Evolutionary conservation across 1,140 invertebrate genomes (phyloP), one percentile per base, ranked within the genome.

Genomic region (Cydia amplana): DNA sequence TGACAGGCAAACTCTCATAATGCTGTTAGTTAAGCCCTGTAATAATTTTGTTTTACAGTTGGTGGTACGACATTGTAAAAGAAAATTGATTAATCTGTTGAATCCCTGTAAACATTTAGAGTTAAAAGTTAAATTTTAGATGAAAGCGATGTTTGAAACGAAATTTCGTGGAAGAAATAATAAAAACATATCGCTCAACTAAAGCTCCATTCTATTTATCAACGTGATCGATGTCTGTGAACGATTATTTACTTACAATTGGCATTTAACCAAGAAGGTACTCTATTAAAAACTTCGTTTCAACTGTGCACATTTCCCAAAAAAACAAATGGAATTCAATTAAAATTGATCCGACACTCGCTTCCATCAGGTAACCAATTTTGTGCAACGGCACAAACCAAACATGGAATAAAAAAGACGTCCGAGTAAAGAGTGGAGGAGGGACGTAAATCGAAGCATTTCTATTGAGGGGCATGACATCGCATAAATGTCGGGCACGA

Each of bases 391-490:
- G 67, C 74, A 55, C 74, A 9, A 72, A 67, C 74, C 74, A 63
- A 72, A 64, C 78, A 81, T 74, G 73, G 84, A 79, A 82, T 80
- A 81, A 82, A 83, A 86, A 82, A 86, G 80, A 85, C 77, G 80
- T 80, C 77, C 76, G 75, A 82, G 79, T 82, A 85, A 88, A 84
- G 84, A 84, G 74, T 80, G 77, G 79, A 82, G 40, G 79, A 84
- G 79, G 81, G 82, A 83, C 83, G 80, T 85, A 87, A 89, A 86
- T 90, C 87, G 85, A 86, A 86, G 86, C 83, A 89, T 90, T 90
- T 90, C 88, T 91, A 91, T 92, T 88, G 88, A 90, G 80, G 80
- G 78, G 73, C 88, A 88, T 92, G 91, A 92, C 89, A 76, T 81
- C 75, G 88, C 89, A 92, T 88, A 91, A 91, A 88, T 78, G 86